Conservation (phyloP, 53 echinoderm and acorn worm genomes). For the Holothuria leucospilota region DNA sequence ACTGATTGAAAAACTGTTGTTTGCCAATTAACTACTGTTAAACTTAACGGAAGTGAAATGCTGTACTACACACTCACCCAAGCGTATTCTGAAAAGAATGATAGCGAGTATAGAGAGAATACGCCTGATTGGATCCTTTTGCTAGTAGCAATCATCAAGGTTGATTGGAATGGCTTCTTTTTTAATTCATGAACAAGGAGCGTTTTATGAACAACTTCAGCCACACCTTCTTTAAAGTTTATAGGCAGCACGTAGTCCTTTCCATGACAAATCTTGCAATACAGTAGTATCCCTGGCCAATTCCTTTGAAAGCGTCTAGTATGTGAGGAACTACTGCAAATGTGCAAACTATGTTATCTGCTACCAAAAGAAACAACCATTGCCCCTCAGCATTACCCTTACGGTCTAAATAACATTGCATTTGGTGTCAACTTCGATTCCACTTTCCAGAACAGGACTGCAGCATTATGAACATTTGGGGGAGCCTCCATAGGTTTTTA, state of each 20-base stretch:
- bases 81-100: constrained; percentile 46
- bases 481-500: constrained; percentile 66
- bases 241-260: constrained; percentile 47
- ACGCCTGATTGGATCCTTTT: constrained; percentile 33
- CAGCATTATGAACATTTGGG: constrained; percentile 54
- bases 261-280: constrained; percentile 42
- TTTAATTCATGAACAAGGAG: not conserved
- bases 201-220: constrained; percentile 30
- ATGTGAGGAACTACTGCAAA: constrained; percentile 24
- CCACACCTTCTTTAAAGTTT: constrained; percentile 56
- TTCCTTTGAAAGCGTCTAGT: constrained; percentile 41
- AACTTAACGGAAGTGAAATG: constrained; percentile 46
- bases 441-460: constrained; percentile 48
- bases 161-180: constrained; percentile 33
- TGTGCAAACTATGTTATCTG: constrained; percentile 49
- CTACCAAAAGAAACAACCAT: not conserved
- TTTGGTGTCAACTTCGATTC: constrained; percentile 25
- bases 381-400: constrained; percentile 55
- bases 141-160: constrained; percentile 58
- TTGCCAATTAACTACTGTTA: constrained; percentile 49
- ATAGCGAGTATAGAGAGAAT: constrained; percentile 50
- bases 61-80: constrained; percentile 36
- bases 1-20: constrained; percentile 48
- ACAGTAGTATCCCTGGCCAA: constrained; percentile 48
- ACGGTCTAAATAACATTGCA: constrained; percentile 40